Percentiles rank a stretch among this genome's conserved stretches.
Evolutionary conservation across 2,888 invertebrate species (phyloP).

Genomic region (Camponotus fellah): DNA sequence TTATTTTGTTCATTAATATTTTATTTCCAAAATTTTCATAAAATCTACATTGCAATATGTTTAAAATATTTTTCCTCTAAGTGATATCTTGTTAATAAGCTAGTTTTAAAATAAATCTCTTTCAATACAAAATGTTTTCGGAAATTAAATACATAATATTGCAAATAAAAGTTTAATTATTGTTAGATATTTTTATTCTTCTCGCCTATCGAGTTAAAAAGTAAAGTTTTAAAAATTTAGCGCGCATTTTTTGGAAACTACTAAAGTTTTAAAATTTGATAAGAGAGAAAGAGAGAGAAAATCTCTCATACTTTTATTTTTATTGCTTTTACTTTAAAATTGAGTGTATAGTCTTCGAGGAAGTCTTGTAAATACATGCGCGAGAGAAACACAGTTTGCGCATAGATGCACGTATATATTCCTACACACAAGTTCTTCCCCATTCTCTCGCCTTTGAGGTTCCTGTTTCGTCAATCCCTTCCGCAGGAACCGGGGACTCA

Average conservation of each 20-base stretch:
- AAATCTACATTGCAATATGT: neutral
- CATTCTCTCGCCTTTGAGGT: conserved; percentile 35
- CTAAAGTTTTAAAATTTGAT: neutral
- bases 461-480: conserved; percentile 46
- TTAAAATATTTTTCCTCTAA: conserved; percentile 2
- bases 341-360: neutral
- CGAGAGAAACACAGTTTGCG: neutral
- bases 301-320: conserved; percentile 4
- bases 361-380: neutral
- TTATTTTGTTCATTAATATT: neutral
- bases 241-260: neutral
- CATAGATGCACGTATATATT: neutral
- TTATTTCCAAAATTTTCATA: neutral
- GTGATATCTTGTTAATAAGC: neutral
- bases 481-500: conserved; percentile 58
- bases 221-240: conserved; percentile 20
- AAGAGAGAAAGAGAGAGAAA: neutral
- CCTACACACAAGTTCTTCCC: neutral
- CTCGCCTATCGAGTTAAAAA: neutral
- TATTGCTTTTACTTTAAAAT: conserved; percentile 1
- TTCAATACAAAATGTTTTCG: neutral
- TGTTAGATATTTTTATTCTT: neutral
- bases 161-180: conserved; percentile 1
- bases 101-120: neutral
- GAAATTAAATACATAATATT: conserved; percentile 9